A percentile compares a stretch with the other conserved stretches of the same genome.
These are phyloP conservation scores for Enteromius viviparus DNA, from an alignment of 2,797 vertebrate genomes.

Conservation along the genomic window DNA sequence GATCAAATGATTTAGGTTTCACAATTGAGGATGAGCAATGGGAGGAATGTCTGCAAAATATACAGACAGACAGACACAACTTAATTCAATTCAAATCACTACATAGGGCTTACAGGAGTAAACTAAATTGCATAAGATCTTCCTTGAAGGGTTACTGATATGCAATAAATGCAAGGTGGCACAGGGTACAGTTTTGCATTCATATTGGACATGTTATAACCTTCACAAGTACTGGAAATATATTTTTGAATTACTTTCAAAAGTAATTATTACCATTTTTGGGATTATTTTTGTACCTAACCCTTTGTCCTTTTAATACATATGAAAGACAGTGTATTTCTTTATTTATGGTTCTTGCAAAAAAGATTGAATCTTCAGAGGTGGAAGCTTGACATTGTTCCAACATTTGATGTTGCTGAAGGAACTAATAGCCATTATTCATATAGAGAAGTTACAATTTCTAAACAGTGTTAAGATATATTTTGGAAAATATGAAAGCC, in stretches of 20 bases:
- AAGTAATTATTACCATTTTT: not conserved
- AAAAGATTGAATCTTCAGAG: no score
- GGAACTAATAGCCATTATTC: no score
- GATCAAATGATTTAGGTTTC: not conserved
- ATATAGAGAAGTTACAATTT: no score
- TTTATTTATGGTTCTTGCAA: no score
- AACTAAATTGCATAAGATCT: not conserved
- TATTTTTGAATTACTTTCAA: not conserved
- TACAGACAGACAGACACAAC: not conserved
- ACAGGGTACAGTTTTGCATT: no score
- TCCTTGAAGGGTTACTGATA: not conserved
- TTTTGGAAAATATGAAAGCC: not conserved
- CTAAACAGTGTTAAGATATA: not conserved
- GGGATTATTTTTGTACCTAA: not conserved
- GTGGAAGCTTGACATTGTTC: no score
- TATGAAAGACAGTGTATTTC: no score
- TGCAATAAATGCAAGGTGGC: not conserved
- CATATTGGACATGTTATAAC: no score
- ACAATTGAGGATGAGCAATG: not conserved
- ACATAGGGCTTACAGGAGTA: not conserved
- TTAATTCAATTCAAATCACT: not conserved
- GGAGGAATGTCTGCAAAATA: not conserved
- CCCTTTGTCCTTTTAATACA: no score
- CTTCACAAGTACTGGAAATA: not conserved
- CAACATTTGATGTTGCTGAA: no score